phyloP scores from a whole-genome alignment of 2,888 invertebrate species.

The Athrips mouffetella region DNA sequence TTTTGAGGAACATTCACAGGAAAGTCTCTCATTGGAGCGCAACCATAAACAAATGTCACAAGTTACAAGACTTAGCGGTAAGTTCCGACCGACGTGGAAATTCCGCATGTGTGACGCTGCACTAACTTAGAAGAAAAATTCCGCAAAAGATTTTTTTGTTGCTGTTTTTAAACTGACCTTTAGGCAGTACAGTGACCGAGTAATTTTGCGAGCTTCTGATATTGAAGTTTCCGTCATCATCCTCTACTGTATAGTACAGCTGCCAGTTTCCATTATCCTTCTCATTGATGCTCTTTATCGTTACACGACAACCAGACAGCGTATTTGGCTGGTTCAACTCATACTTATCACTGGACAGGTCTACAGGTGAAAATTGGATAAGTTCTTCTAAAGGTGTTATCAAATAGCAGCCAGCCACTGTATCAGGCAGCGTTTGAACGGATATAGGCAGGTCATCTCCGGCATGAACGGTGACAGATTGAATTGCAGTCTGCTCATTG shows the following conservation, averaged over 20 bases:
- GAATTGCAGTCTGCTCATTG: not conserved
- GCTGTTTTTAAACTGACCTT: conserved; percentile 1
- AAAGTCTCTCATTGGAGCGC: no score
- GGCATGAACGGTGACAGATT: conserved; percentile 4
- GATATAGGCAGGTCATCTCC: conserved; percentile 24
- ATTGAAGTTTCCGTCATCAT: not conserved
- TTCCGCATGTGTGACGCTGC: no score
- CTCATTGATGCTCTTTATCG: conserved; percentile 20
- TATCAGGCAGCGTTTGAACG: conserved; percentile 18
- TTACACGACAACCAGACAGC: conserved; percentile 15
- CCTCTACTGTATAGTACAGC: conserved; percentile 8
- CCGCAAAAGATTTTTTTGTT: no score
- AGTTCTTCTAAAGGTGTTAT: conserved; percentile 22
- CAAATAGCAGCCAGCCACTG: conserved; percentile 28
- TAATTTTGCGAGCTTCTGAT: not conserved
- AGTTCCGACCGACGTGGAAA: no score
- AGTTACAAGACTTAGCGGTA: no score
- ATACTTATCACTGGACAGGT: conserved; percentile 28
- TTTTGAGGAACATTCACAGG: no score
- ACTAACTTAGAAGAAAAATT: no score
- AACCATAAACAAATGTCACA: no score
- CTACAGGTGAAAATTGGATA: conserved; percentile 31
- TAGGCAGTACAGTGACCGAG: not conserved
- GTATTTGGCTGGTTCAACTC: conserved; percentile 15
- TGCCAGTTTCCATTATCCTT: conserved; percentile 35